phyloP scores from a whole-genome alignment of 2,113 vertebrate genomes.

The Argyrosomus japonicus region DNA sequence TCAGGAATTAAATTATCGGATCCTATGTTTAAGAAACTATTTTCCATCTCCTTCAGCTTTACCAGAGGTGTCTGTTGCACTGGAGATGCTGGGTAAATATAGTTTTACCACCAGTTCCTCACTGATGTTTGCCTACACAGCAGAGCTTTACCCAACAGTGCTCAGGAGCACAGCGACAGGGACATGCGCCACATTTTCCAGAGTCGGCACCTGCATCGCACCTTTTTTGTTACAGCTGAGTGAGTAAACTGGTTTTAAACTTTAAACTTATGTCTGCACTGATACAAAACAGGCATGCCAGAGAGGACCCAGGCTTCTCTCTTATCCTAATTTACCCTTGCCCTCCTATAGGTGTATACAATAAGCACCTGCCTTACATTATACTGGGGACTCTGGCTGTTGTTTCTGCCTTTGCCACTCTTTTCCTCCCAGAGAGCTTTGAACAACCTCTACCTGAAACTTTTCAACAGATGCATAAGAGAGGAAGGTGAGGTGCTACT shows the following conservation, averaged over 20 bases:
- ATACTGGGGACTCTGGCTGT: slow-evolving; percentile 87
- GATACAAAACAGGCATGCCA: not conserved
- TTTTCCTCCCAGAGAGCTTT: slow-evolving; percentile 91
- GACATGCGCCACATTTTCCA: slow-evolving; percentile 85
- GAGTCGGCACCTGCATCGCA: slow-evolving; percentile 88
- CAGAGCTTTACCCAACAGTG: slow-evolving; percentile 91
- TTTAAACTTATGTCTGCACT: not conserved
- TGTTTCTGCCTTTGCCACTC: slow-evolving; percentile 81
- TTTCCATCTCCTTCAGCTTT: slow-evolving; percentile 74
- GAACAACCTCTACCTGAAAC: slow-evolving; percentile 87
- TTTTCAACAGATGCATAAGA: slow-evolving; percentile 86
- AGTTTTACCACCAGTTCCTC: slow-evolving; percentile 83
- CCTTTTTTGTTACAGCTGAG: slow-evolving; percentile 89
- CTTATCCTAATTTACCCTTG: not conserved
- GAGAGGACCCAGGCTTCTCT: not conserved
- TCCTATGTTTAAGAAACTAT: not conserved
- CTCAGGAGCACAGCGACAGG: slow-evolving; percentile 92
- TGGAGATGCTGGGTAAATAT: slow-evolving; percentile 92
- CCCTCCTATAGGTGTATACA: slow-evolving; percentile 80
- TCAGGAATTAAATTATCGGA: not conserved
- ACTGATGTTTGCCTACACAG: slow-evolving; percentile 89
- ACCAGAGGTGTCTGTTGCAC: slow-evolving; percentile 62
- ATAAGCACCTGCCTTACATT: slow-evolving; percentile 88
- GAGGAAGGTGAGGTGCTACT: slow-evolving; percentile 82
- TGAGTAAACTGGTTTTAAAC: slow-evolving; percentile 74